Evolutionary conservation across 2,113 vertebrate species (phyloP).

Genomic region (human (Homo sapiens)): DNA sequence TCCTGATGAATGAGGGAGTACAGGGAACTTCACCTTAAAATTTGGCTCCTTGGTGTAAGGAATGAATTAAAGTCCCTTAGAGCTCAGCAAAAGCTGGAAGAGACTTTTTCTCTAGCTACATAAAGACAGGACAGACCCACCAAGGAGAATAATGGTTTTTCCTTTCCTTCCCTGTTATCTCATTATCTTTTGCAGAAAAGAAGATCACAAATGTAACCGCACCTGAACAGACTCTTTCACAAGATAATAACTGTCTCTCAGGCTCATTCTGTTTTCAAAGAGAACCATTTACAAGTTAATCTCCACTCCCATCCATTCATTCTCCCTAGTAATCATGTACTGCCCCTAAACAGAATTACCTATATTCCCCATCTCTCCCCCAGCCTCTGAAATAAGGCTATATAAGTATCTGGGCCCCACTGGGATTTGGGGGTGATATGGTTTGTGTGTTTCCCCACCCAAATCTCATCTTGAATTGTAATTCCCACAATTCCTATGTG

Average conservation of each 20-base stretch:
- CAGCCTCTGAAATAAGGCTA: not conserved
- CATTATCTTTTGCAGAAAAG: not conserved
- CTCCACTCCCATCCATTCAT: not conserved
- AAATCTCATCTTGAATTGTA: too few relatives aligned
- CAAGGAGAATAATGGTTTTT: not conserved
- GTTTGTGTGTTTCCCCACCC: too few relatives aligned
- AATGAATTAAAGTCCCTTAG: not conserved
- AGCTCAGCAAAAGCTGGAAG: not conserved
- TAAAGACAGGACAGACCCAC: not conserved
- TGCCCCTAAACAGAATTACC: not conserved
- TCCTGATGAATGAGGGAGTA: not conserved
- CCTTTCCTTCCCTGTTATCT: not conserved
- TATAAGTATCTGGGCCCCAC: not conserved
- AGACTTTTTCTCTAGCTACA: not conserved
- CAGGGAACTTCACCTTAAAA: not conserved
- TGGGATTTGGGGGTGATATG: not conserved
- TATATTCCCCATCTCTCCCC: not conserved
- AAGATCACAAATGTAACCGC: not conserved
- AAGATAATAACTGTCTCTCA: not conserved
- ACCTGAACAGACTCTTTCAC: not conserved
- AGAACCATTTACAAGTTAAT: not conserved
- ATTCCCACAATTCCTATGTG: too few relatives aligned
- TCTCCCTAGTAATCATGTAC: not conserved
- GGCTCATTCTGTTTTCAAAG: not conserved
- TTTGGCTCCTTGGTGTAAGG: not conserved